These are phyloP conservation scores for Harpagoxenus sublaevis DNA, from an alignment of 2,888 invertebrate species.

Conservation along the genomic window DNA sequence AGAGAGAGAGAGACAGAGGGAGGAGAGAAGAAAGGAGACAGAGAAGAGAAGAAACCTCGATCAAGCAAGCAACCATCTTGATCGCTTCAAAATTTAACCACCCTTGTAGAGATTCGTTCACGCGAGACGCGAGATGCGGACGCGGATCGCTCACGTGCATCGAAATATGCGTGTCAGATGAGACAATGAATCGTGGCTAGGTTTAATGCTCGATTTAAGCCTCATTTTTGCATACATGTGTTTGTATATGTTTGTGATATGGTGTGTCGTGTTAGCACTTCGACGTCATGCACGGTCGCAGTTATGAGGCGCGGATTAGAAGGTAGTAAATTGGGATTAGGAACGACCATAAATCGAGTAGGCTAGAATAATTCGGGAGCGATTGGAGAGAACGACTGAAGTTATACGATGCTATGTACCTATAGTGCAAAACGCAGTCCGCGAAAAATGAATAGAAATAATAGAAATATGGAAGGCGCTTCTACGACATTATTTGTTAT, in stretches of 20 bases:
- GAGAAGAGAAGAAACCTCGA: slow-evolving; percentile 8
- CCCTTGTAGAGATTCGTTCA: slow-evolving; percentile 3
- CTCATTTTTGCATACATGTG: not conserved
- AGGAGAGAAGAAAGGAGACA: not conserved
- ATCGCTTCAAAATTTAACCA: not conserved
- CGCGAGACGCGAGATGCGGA: not conserved
- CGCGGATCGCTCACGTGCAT: slow-evolving; percentile 31
- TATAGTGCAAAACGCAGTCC: not conserved
- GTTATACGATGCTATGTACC: not conserved
- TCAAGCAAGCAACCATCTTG: slow-evolving; percentile 36
- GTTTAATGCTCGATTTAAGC: slow-evolving; percentile 23
- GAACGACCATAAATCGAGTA: slow-evolving; percentile 1
- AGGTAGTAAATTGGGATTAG: slow-evolving; percentile 33
- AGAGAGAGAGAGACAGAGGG: not conserved
- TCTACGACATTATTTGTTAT: not conserved
- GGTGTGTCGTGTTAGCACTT: not conserved
- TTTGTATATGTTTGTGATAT: not conserved
- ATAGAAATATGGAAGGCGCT: not conserved
- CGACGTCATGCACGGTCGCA: not conserved
- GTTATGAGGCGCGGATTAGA: slow-evolving; percentile 12
- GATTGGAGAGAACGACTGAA: not conserved
- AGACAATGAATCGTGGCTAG: slow-evolving; percentile 55
- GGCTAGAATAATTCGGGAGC: slow-evolving; percentile 1
- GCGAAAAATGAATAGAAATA: not conserved
- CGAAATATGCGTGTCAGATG: slow-evolving; percentile 54